phyloP scores from a whole-genome alignment of 2,888 invertebrate genomes.

The Spodoptera littoralis region DNA sequence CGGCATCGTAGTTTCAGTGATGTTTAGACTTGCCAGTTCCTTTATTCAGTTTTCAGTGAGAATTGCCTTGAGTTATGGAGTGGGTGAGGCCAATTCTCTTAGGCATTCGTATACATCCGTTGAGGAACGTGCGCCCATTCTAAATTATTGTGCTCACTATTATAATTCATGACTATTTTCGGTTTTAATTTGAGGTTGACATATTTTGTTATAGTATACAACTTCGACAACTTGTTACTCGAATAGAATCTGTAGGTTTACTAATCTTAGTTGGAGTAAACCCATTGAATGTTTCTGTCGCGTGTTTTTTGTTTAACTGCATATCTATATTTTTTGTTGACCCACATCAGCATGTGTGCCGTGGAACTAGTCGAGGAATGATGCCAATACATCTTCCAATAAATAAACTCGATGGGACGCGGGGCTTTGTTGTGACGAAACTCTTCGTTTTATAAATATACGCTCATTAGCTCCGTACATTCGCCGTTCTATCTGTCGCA shows the following conservation, averaged over 20 bases:
- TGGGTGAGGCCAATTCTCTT: conserved; percentile 70
- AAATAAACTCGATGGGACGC: conserved; percentile 64
- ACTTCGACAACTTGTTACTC: conserved; percentile 18
- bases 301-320: conserved; percentile 16
- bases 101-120: conserved; percentile 85
- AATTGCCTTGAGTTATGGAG: conserved; percentile 79
- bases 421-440: conserved; percentile 70
- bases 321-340: conserved; percentile 52
- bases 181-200: conserved; percentile 36
- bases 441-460: conserved; percentile 68
- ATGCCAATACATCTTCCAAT: conserved; percentile 72
- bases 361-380: conserved; percentile 65
- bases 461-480: conserved; percentile 60
- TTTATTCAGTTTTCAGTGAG: conserved; percentile 75
- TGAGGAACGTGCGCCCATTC: conserved; percentile 73
- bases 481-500: conserved; percentile 58
- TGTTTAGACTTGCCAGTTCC: conserved; percentile 78
- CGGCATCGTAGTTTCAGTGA: conserved; percentile 52
- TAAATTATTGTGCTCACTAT: conserved; percentile 71
- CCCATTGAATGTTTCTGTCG: conserved; percentile 9
- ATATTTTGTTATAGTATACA: conserved; percentile 23
- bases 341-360: conserved; percentile 63
- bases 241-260: conserved; percentile 3
- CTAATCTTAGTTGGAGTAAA: too few species aligned
- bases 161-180: conserved; percentile 59